Evolutionary conservation across 2,113 vertebrate species (phyloP).

Genomic region (Apodemus speciosus): DNA sequence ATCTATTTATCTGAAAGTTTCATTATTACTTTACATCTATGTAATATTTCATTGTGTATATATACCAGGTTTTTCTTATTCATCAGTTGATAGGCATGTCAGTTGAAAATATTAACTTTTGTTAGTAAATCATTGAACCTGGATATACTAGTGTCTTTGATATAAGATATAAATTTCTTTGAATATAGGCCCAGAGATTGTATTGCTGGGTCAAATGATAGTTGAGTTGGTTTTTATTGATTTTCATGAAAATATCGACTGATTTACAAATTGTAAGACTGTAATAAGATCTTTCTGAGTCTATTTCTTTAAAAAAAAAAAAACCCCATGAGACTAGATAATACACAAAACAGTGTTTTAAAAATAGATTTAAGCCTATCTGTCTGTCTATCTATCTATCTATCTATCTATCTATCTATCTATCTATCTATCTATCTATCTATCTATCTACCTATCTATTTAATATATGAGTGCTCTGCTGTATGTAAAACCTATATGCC

Average conservation of each 20-base stretch:
- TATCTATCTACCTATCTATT: too few species aligned
- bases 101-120: not conserved
- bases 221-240: not conserved
- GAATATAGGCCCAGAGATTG: not conserved
- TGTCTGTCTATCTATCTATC: too few species aligned
- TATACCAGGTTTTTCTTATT: not conserved
- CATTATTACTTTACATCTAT: not conserved
- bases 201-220: not conserved
- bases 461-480: too few species aligned
- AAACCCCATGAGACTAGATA: not conserved
- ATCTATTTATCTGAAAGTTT: not conserved
- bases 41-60: not conserved
- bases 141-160: not conserved
- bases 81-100: not conserved
- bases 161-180: not conserved
- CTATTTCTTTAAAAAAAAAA: not conserved
- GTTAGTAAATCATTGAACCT: not conserved
- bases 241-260: too few species aligned
- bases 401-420: too few species aligned
- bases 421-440: too few species aligned
- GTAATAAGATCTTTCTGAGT: not conserved
- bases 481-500: too few species aligned
- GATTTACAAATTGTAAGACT: not conserved
- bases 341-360: not conserved
- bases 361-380: not conserved